These are phyloP conservation scores for Drosophila kuntzei DNA, from an alignment of 2,888 invertebrate species.

Conservation along the genomic window DNA sequence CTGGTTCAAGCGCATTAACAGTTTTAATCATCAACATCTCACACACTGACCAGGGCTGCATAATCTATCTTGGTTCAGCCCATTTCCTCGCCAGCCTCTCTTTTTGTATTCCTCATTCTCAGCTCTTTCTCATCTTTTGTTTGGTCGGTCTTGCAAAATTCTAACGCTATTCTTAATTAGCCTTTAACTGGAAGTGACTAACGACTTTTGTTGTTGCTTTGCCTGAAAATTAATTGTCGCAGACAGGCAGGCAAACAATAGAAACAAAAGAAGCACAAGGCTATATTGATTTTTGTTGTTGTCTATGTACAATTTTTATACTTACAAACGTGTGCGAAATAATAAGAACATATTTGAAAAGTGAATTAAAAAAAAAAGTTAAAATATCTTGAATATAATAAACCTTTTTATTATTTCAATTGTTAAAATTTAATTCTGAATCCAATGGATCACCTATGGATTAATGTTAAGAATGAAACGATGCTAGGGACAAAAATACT, in stretches of 20 bases:
- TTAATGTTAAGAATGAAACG: too few relatives aligned
- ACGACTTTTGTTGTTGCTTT: conserved; percentile 60
- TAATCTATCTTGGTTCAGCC: conserved; percentile 10
- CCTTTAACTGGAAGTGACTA: conserved; percentile 79
- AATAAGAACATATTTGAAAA: too few relatives aligned
- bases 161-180: conserved; percentile 74
- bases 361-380: too few relatives aligned
- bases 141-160: conserved; percentile 60
- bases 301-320: conserved; percentile 34
- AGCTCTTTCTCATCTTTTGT: conserved; percentile 24
- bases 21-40: conserved; percentile 31
- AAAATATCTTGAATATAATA: too few relatives aligned
- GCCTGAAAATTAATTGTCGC: conserved; percentile 73
- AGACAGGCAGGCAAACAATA: conserved; percentile 54
- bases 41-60: neutral
- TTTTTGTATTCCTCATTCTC: conserved; percentile 20
- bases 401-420: too few relatives aligned
- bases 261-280: conserved; percentile 58
- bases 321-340: too few relatives aligned
- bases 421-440: too few relatives aligned
- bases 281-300: conserved; percentile 69
- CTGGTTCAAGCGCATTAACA: conserved; percentile 38
- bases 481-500: too few relatives aligned
- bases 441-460: too few relatives aligned
- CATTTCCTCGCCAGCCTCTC: conserved; percentile 30